Base-by-base conservation (phyloP, 2,113 vertebrate genomes). In the Rhinoderma darwinii region DNA sequence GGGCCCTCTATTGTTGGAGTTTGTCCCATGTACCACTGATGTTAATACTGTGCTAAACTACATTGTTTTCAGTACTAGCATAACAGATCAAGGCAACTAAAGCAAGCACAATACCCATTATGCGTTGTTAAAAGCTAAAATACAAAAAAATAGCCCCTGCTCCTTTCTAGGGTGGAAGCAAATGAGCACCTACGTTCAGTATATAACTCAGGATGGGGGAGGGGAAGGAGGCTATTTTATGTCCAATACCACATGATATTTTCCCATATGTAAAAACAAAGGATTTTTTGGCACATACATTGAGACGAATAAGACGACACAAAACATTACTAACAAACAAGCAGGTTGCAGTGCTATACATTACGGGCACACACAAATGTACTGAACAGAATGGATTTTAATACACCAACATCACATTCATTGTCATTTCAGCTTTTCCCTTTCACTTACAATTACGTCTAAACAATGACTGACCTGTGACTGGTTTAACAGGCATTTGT, bases 391-490 rank as follows among this genome's bases (percentile, higher is more conserved):
- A 61, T 8, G 39, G 22, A 81, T 1, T 20, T 17, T 32, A 37
- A 17, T 27, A 41, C n/a, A n/a, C 39, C 17, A n/a, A 27, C 1
- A 47, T 9, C 14, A 11, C 43, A 47, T 76, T 75, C 1, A 14
- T 3, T 17, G 11, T 39, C 37, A 59, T 32, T 10, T 32, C 27
- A 43, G 35, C 50, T 37, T 54, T 35, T 78, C 30, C 32, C 9
- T 18, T 5, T 12, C 27, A 47, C 30, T 2, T 4, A 43, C 39
- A 68, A 32, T 54, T 37, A 54, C 0, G 32, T 15, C 30, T 56
- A n/a, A 6, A n/a, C 1, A 37, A 35, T 10, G 88, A 94, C 95
- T 90, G 89, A 98, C 98, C 97, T 47, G 93, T 88, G 82, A 94
- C 92, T 83, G 92, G 84, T 90, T 93, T 94, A 27, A 89, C 83